Evolutionary conservation across 2,888 invertebrate species (phyloP), one percentile per base, ranked within the genome.

Genomic region (Himalopsyche kuldschensis): DNA sequence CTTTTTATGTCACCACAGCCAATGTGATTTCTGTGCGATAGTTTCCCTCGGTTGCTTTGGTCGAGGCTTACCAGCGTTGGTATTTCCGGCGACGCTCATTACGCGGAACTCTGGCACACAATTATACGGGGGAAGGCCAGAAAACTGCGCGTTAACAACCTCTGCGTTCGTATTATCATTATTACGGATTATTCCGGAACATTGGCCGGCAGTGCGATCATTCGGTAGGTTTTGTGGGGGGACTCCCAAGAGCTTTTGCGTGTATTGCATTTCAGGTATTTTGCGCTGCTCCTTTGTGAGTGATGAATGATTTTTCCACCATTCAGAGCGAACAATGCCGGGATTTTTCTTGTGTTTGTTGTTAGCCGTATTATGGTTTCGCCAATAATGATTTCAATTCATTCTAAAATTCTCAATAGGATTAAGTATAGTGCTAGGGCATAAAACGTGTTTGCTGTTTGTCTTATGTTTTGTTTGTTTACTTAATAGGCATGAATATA

Each of bases 171-270:
- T 80, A 78, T 82, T 82, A 78, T 84, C 80, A 82, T 84, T 82
- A 84, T 84, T 84, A 78, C 82, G 78, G 82, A 84, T 82, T 82
- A 84, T 80, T 78, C 80, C 79, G 79, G 48, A 63, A 80, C 82
- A 78, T 78, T 82, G 82, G 81, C 81, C 75, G 63, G 46, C 75
- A 24, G 35, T 31, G 47, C 47, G 55, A 81, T 81, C 75, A 81
- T 81, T 77, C 30, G 47, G 41, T 41, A 15, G 20, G 5, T 55
- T 55, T n/a, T 55, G 55, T 55, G 24, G 55, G 55, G 55, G 55
- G n/a, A 55, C 10, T 55, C 55, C 55, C 55, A 20, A 55, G 55
- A 48, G 78, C 78, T 30, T 78, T 78, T 78, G 48, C 78, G 78
- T 78, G 78, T 48, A 78, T 46, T 78, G 78, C 78, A 78, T 31